Evolutionary conservation across 2,797 vertebrate species (phyloP).

Genomic region (Mormyrus hasselquistii): DNA sequence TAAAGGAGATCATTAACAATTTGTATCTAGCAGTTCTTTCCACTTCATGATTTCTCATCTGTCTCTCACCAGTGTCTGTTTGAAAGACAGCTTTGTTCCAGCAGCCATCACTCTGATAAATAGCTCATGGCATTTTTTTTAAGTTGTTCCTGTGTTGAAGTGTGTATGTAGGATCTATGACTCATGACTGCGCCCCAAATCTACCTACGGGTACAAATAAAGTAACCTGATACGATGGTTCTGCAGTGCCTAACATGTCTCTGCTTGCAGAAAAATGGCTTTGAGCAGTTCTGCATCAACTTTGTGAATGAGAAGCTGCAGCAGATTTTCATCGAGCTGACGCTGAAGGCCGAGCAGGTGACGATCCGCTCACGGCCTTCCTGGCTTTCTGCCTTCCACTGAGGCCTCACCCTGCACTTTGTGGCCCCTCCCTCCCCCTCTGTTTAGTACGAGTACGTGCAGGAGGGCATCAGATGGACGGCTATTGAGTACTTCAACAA

Average conservation of each 20-base stretch:
- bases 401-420: background rate
- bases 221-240: too few species aligned
- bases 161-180: too few species aligned
- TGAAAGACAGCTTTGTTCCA: too few species aligned
- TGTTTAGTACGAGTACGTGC: conserved; percentile 89
- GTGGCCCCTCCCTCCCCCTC: background rate
- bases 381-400: background rate
- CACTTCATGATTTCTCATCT: background rate
- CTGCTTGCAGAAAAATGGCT: conserved; percentile 88
- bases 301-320: conserved; percentile 98
- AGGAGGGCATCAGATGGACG: conserved; percentile 93
- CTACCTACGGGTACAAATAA: too few species aligned
- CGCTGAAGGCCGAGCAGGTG: conserved; percentile 95
- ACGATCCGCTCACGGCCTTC: background rate
- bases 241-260: conserved; percentile 22
- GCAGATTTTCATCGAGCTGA: conserved; percentile 97
- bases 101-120: too few species aligned
- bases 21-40: background rate
- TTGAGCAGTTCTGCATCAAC: conserved; percentile 98
- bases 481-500: conserved; percentile 96
- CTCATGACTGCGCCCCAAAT: too few species aligned
- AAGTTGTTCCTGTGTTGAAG: background rate
- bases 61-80: background rate
- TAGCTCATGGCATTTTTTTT: too few species aligned
- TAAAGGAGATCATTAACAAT: background rate